phyloP scores from a whole-genome alignment of 1,140 invertebrate genomes.

The Drosophila bifasciata region DNA sequence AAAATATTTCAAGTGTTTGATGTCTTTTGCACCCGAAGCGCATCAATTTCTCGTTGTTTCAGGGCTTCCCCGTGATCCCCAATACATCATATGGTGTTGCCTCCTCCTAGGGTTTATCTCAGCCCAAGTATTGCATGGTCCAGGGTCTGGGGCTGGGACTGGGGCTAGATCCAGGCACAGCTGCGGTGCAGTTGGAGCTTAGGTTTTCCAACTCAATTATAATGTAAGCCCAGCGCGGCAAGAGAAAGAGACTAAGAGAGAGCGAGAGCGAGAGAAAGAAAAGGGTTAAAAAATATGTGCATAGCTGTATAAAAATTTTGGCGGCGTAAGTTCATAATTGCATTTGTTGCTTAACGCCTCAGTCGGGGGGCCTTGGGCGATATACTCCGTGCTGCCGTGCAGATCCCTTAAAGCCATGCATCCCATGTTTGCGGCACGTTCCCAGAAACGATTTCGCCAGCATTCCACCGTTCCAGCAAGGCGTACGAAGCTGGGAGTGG shows the following conservation, averaged over 20 bases:
- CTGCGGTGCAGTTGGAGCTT: neutral
- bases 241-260: neutral
- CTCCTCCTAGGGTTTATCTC: neutral
- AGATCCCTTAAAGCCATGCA: conserved; percentile 21
- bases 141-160: no score
- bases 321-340: conserved; percentile 75
- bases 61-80: neutral
- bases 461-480: no score
- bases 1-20: conserved; percentile 80
- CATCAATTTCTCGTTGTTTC: conserved; percentile 58
- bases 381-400: neutral
- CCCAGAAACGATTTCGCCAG: conserved; percentile 13
- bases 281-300: conserved; percentile 8
- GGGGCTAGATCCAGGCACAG: neutral
- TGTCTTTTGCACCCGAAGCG: conserved; percentile 74
- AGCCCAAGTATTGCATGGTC: neutral
- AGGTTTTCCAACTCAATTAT: conserved; percentile 65
- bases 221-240: conserved; percentile 58
- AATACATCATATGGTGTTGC: conserved; percentile 6
- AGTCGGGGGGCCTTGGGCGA: no score
- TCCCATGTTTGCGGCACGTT: neutral
- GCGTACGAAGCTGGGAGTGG: no score
- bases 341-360: conserved; percentile 68
- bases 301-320: conserved; percentile 58
- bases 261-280: conserved; percentile 23